Evolutionary conservation across 2,888 invertebrate genomes (phyloP).

Genomic region (Hyles lineata): DNA sequence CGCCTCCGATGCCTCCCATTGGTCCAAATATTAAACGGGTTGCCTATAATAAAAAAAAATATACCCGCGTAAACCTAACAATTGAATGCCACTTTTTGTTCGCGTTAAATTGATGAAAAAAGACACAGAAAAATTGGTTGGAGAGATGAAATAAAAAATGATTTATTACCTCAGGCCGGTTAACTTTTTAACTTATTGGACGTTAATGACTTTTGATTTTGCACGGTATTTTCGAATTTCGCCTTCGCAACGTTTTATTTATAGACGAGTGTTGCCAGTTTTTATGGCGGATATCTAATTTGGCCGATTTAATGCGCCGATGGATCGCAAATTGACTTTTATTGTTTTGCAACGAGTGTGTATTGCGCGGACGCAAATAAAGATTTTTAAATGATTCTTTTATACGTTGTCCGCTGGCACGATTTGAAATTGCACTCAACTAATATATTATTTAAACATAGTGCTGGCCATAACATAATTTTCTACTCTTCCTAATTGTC

Average conservation of each 20-base stretch:
- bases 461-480: not conserved
- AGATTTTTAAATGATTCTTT: slow-evolving; percentile 36
- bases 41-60: slow-evolving; percentile 76
- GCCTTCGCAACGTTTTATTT: slow-evolving; percentile 58
- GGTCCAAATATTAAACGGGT: slow-evolving; percentile 79
- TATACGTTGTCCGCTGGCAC: not conserved
- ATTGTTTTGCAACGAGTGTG: slow-evolving; percentile 34
- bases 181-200: slow-evolving; percentile 84
- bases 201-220: slow-evolving; percentile 83
- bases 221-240: slow-evolving; percentile 66
- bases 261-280: slow-evolving; percentile 56
- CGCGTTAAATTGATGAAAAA: slow-evolving; percentile 84
- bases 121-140: slow-evolving; percentile 76
- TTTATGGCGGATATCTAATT: slow-evolving; percentile 55
- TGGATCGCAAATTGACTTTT: slow-evolving; percentile 49
- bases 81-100: slow-evolving; percentile 82
- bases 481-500: not conserved
- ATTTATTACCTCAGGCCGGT: slow-evolving; percentile 78
- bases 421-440: slow-evolving; percentile 23
- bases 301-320: slow-evolving; percentile 49
- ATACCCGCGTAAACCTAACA: slow-evolving; percentile 74
- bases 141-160: slow-evolving; percentile 82
- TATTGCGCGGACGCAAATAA: slow-evolving; percentile 31
- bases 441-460: slow-evolving; percentile 9
- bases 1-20: slow-evolving; percentile 61